A percentile compares a stretch with the other conserved stretches of the same genome.
phyloP scores from a whole-genome alignment of 1,140 invertebrate species.

The fruit fly (Drosophila melanogaster) region DNA sequence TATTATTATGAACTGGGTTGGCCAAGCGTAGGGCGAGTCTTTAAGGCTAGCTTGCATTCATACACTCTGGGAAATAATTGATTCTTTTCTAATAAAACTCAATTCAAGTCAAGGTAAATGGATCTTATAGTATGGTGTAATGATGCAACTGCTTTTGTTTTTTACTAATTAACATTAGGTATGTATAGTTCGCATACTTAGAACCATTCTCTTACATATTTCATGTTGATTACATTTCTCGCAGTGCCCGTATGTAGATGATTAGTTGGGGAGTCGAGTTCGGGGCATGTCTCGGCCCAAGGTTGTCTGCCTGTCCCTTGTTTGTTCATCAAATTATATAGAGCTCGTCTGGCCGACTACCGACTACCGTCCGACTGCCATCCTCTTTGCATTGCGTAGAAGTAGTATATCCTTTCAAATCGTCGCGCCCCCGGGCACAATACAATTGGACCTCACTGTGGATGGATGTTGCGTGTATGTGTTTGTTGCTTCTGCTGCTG shows the following conservation, averaged over 20 bases:
- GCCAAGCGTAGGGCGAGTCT: slow-evolving; percentile 40
- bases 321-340: slow-evolving; percentile 81
- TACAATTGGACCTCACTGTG: slow-evolving; percentile 50
- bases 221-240: slow-evolving; percentile 4
- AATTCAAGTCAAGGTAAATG: not conserved
- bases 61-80: not conserved
- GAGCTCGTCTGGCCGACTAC: slow-evolving; percentile 44
- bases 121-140: too few species aligned
- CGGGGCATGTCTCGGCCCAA: slow-evolving; percentile 33
- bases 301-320: slow-evolving; percentile 68
- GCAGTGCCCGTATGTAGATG: slow-evolving; percentile 36
- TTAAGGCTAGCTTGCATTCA: slow-evolving; percentile 48
- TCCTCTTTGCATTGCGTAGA: slow-evolving; percentile 40
- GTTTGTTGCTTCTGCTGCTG: slow-evolving; percentile 2
- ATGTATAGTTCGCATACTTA: too few species aligned
- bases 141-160: too few species aligned
- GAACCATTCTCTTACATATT: too few species aligned
- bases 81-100: not conserved
- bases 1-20: slow-evolving; percentile 58
- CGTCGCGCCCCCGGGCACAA: slow-evolving; percentile 55
- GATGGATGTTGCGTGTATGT: slow-evolving; percentile 23
- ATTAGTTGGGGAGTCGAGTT: slow-evolving; percentile 43
- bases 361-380: slow-evolving; percentile 11
- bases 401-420: slow-evolving; percentile 56
- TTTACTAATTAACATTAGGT: too few species aligned